Base-by-base conservation (phyloP, 2,797 vertebrate genomes). In the Crax fasciolata region DNA sequence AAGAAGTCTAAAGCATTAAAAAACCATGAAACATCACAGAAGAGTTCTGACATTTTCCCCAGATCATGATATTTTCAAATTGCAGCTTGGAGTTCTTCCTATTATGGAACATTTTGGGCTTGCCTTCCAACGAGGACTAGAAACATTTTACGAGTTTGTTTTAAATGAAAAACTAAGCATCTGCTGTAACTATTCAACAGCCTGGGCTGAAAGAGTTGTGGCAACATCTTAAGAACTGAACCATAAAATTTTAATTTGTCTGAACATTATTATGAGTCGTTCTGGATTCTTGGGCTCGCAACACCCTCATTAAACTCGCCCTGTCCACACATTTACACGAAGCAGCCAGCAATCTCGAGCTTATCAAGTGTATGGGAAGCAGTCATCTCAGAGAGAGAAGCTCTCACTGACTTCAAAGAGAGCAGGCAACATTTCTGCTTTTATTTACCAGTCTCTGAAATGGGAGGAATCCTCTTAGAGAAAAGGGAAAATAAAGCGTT, bases 401-500 rank as follows among this genome's bases (percentile, higher is more conserved):
- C 49, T 88, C 55, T n/a, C 59, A 54, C 44, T 35, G 70, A 76
- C 67, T 94, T 90, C 70, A 84, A 90, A 92, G 57, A 52, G 8
- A 94, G 32, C 18, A 74, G 16, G 52, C 44, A 87, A 79, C 71
- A 82, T 59, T 67, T 61, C 61, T 85, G 44, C 11, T 54, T 92
- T 89, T 59, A 54, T 73, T 91, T 90, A 61, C 48, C 74, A 48
- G 2, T 27, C 55, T 73, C 67, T n/a, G 57, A 61, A 63, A 87
- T 67, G 51, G 59, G 63, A 71, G 58, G 87, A 86, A 94, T 58
- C 55, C n/a, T 85, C 71, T 67, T 51, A 43, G 23, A 85, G 61
- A 87, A 90, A 84, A 86, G 25, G 38, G 43, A 93, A 35, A 85
- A 91, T 90, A 58, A 73, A 94, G 67, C n/a, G 63, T 27, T n/a